Conservation (phyloP, 2,113 vertebrate genomes). For the Oncorhynchus mykiss region DNA sequence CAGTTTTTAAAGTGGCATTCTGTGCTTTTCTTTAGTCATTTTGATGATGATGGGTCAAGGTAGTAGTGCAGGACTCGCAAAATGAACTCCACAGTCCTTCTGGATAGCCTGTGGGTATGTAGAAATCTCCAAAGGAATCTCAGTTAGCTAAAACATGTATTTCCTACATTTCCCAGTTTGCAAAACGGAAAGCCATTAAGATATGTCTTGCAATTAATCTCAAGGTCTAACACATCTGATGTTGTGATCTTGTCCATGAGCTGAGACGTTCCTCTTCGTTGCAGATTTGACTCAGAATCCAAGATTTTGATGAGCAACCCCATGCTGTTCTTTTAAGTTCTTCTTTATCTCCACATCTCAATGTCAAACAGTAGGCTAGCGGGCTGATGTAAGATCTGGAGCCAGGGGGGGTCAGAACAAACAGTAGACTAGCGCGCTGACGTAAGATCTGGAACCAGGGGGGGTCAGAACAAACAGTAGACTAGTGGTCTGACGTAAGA, state of each 20-base stretch:
- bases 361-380: too few species aligned
- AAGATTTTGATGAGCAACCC: background rate
- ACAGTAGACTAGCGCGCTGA: too few species aligned
- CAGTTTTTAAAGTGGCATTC: background rate
- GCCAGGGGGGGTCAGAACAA: too few species aligned
- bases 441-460: too few species aligned
- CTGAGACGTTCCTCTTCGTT: background rate
- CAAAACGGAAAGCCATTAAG: background rate
- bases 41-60: background rate
- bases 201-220: conserved; percentile 5
- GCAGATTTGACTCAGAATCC: background rate
- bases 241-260: conserved; percentile 7
- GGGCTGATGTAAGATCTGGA: too few species aligned
- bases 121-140: too few species aligned
- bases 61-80: background rate
- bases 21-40: background rate
- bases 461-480: too few species aligned
- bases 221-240: conserved; percentile 7
- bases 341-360: background rate
- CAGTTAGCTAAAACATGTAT: too few species aligned
- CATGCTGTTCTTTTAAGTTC: background rate
- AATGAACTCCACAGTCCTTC: too few species aligned
- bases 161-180: background rate
- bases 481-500: too few species aligned
- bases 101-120: too few species aligned